Evolutionary conservation across 1,140 invertebrate genomes (phyloP), one percentile per base, ranked within the genome.

Genomic region (Lepidurus apus): DNA sequence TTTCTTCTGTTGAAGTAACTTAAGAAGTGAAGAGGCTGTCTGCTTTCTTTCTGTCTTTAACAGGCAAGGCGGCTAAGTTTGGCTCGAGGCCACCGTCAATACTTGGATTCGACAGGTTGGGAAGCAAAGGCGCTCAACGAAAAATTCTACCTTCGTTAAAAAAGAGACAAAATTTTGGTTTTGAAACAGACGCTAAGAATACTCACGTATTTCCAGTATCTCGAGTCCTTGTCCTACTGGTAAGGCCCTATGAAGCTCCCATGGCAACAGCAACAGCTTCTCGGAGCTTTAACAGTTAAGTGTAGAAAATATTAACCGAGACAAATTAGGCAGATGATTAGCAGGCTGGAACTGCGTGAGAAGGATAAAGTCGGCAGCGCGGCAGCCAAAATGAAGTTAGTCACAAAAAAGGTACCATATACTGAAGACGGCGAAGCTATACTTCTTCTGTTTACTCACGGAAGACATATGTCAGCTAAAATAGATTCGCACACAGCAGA

Each of bases 391-490:
- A 21, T 65, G 21, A 65, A 21, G 17, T 7, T 7, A 65, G 17
- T n/a, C 53, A 65, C 17, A 65, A 65, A 65, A 65, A 65, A 65
- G 21, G 13, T 65, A 65, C 45, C 21, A 65, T 21, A 1, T 65
- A 13, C 53, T 17, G 13, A 65, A 21, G 53, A 17, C 53, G 53
- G 53, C n/a, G 21, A 65, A 47, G 21, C 53, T 21, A n/a, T 65
- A 65, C 53, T n/a, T 65, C 53, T 65, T 17, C 9, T 65, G 53
- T 65, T 65, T 65, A 65, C 53, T 65, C 53, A 65, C 13, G 53
- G 53, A 65, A 65, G 53, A 65, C 53, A 65, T 65, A 65, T 65
- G 53, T 65, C 53, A 65, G 53, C 53, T 65, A 65, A 65, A 65
- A 65, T 65, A 65, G 53, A 65, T 65, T 65, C 53, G 53, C 53